Evolutionary conservation across 2,113 vertebrate species (phyloP), one percentile per base, ranked within the genome.

Genomic region (Equus przewalskii): DNA sequence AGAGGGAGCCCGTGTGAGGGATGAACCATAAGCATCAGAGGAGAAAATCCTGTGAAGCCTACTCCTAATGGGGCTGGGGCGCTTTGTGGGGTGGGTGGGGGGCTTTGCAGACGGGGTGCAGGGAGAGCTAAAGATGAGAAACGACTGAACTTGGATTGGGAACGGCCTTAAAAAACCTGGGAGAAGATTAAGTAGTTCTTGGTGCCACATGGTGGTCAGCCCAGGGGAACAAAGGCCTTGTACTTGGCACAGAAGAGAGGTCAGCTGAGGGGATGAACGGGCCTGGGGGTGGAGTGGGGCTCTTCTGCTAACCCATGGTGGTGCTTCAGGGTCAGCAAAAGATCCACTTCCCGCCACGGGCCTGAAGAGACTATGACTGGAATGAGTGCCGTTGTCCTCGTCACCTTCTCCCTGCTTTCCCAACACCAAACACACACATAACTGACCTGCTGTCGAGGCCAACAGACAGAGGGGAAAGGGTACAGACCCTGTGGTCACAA

Each of bases 251-350:
- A 80, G 65, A 84, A 84, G 24, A 36, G 80, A 91, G 60, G 51
- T 81, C 82, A 78, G 44, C 44, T 44, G 51, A 96, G 64, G 46
- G 75, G 21, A 84, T 72, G 28, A 46, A 70, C 3, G 22, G 49
- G 49, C 56, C 11, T 73, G 15, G 49, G 7, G 9, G 28, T 75
- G 6, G 7, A 1, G 33, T 3, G 41, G 83, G 18, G 41, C 36
- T 73, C 30, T 80, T 83, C 83, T 64, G 41, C 85, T 33, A 67
- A 76, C 36, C 51, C 16, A 22, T 51, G 64, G 19, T 4, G 44
- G 22, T 36, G 5, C 60, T 93, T 80, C 44, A 18, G 41, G 73
- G 90, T 92, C 73, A 79, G 22, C 33, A 58, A 84, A 91, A 65
- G 46, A 76, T 58, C 75, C 60, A 21, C 54, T 84, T 89, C 28